Percentiles rank a stretch among this genome's conserved stretches.
Evolutionary conservation across 2,113 vertebrate genomes (phyloP).

Genomic region (Cyanocitta stelleri): DNA sequence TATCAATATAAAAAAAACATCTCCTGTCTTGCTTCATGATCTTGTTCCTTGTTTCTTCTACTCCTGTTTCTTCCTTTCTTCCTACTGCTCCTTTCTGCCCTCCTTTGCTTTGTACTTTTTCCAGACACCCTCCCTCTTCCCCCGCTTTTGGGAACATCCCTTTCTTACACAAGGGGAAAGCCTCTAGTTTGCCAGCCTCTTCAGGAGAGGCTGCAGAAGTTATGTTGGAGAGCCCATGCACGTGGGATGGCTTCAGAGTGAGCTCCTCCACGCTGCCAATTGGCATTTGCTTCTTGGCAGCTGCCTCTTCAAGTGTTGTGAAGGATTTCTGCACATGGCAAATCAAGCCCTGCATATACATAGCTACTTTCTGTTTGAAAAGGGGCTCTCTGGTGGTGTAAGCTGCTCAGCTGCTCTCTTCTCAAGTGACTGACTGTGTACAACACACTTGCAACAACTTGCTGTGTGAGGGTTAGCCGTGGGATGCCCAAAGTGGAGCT

Average conservation of each 20-base stretch:
- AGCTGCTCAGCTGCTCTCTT: neutral
- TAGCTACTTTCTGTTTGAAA: neutral
- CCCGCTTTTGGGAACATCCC: neutral
- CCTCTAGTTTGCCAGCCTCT: neutral
- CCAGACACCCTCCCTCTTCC: neutral
- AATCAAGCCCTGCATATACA: neutral
- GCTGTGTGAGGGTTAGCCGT: neutral
- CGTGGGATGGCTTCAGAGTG: neutral
- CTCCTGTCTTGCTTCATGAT: neutral
- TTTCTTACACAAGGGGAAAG: neutral
- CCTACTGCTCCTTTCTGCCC: neutral
- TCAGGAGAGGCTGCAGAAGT: neutral
- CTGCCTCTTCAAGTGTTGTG: neutral
- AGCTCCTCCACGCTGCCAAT: neutral
- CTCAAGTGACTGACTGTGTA: neutral
- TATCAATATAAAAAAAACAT: neutral
- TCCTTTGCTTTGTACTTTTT: neutral
- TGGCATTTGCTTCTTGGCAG: neutral
- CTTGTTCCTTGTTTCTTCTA: neutral
- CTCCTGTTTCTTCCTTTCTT: neutral
- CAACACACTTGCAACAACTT: neutral
- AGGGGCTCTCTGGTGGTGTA: neutral
- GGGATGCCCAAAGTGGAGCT: neutral
- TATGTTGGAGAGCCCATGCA: neutral
- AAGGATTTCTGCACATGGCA: neutral